A percentile compares a stretch with the other conserved stretches of the same genome.
Evolutionary conservation across 2,888 invertebrate species (phyloP).

Genomic region (Ligdia adustata): DNA sequence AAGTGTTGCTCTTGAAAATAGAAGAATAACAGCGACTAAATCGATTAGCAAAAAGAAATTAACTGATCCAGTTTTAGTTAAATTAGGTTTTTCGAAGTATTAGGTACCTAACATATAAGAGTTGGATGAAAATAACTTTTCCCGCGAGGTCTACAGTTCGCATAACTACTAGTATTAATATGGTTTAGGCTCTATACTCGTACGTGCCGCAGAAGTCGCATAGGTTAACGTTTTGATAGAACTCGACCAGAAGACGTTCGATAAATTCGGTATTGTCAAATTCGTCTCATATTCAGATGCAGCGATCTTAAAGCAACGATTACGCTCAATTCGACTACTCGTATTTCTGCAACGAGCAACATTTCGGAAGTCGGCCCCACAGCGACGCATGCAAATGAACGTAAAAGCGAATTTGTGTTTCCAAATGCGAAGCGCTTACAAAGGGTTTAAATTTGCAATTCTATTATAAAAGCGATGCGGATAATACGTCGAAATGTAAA

Average conservation of each 20-base stretch:
- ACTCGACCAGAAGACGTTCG: neutral
- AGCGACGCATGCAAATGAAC: slow-evolving; percentile 68
- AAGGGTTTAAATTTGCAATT: slow-evolving; percentile 83
- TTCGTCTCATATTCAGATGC: neutral
- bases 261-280: neutral
- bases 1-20: no score
- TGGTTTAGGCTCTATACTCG: no score
- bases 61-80: no score
- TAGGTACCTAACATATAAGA: no score
- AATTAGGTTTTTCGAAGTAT: no score
- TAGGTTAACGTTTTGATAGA: no score
- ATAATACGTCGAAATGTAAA: slow-evolving; percentile 75
- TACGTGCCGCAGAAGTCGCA: no score
- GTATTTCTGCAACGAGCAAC: slow-evolving; percentile 41
- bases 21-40: no score
- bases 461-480: slow-evolving; percentile 76
- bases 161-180: no score
- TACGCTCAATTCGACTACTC: slow-evolving; percentile 12
- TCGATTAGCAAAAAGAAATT: no score
- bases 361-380: slow-evolving; percentile 64
- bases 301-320: slow-evolving; percentile 13
- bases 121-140: no score
- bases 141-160: no score
- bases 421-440: slow-evolving; percentile 79
- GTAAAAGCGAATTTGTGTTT: slow-evolving; percentile 82